phyloP scores from a whole-genome alignment of 2,797 vertebrate genomes.

The Sebastes cheni region DNA sequence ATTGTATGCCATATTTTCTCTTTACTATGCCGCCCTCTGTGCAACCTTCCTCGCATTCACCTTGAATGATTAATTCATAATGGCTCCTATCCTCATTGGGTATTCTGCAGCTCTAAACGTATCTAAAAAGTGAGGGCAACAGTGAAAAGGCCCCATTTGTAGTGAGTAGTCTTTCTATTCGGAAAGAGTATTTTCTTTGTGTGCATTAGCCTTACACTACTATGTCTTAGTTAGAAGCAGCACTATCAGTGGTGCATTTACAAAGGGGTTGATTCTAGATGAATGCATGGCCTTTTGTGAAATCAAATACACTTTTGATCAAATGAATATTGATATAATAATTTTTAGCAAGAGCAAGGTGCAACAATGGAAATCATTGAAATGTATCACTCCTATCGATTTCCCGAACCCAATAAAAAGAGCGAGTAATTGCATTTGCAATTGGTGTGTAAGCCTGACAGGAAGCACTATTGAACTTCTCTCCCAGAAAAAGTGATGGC shows the following conservation, averaged over 20 bases:
- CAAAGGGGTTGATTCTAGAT: background rate
- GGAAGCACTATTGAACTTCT: background rate
- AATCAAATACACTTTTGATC: background rate
- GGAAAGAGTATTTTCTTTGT: background rate
- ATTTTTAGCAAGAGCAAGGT: background rate
- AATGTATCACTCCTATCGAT: background rate
- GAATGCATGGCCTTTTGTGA: background rate
- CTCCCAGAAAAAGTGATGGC: background rate
- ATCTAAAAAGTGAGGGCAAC: constrained; percentile 4
- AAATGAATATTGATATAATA: background rate
- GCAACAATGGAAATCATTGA: background rate
- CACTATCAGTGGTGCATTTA: background rate
- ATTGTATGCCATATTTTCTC: background rate
- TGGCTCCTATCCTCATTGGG: background rate
- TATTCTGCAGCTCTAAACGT: constrained; percentile 15
- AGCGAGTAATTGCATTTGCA: background rate
- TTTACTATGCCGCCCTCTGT: constrained; percentile 16
- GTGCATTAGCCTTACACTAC: background rate
- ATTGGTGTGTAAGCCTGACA: background rate
- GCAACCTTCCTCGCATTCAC: constrained; percentile 23
- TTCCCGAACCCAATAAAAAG: background rate
- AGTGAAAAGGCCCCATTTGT: background rate
- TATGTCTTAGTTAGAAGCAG: background rate
- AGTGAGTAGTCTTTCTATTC: background rate
- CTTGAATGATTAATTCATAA: constrained; percentile 46